Base-by-base conservation (phyloP, 2,888 invertebrate species). In the Trichopoda pennipes region DNA sequence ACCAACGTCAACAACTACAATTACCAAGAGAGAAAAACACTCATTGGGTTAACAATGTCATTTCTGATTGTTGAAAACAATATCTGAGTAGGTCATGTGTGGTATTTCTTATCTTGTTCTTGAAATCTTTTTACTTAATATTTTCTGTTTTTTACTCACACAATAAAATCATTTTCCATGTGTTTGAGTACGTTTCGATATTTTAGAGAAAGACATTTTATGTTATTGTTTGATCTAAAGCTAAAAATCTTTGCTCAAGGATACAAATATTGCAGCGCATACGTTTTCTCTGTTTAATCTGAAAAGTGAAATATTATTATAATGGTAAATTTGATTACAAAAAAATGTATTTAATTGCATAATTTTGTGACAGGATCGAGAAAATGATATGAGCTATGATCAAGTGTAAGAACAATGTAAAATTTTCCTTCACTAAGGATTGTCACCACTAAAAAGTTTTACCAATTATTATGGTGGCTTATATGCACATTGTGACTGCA, bases 31-130 rank as follows among this genome's bases (percentile, higher is more conserved):
- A 47, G 28, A 14, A 8, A 63, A 55, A n/a, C 53, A 51, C 21
- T 70, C 42, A 78, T 63, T 64, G 63, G 63, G 56, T 78, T 64
- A 70, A 78, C 56, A 64, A 42, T 70, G 56, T 56, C 49, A 70
- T 21, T 56, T 70, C 23, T 19, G 49, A 28, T 23, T 38, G 12
- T 44, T 49, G 7, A 10, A 16, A 23, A 35, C 7, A 58, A 42
- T 19, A 38, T 58, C 19, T 66, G 42, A 51, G 38, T 75, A 32
- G 75, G 64, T 66, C 49, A 75, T 21, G 51, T 51, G 19, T 19
- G 51, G 16, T 66, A 44, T 42, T 51, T 61, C 14, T 60, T 51
- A 61, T 42, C 35, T 42, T 44, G 44, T 73, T 55, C 16, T 42
- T 21, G 8, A 64, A 17, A 49, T 19, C 23, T 51, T 51, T 32